Evolutionary conservation across 2,113 vertebrate genomes (phyloP), one percentile per base, ranked within the genome.

Genomic region (Pterocles orientalis): DNA sequence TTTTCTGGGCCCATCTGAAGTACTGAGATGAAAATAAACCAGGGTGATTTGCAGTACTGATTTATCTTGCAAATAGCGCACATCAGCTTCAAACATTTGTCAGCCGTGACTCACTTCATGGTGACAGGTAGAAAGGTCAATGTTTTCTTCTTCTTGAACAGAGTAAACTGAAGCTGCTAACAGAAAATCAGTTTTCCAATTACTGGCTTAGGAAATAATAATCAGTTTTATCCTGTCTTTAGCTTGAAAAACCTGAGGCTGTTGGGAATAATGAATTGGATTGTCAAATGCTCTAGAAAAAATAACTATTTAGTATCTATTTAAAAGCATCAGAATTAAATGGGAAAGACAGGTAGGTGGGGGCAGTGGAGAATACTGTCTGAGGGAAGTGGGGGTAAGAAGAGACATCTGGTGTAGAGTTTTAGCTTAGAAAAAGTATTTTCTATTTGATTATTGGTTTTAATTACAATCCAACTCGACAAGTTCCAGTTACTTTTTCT

Each of bases 71-170:
- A 91, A 90, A 91, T 86, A 57, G 57, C 3, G n/a, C 71, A 17
- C 92, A 83, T 48, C 80, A 64, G 86, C 76, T 60, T 36, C 69
- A 54, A 80, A 81, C 66, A 41, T 79, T 54, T 71, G 57, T 76
- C 94, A 91, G 73, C 82, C 4, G 3, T 88, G 90, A 93, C 43
- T 88, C 96, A 88, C 82, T 36, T 47, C 33, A 34, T 14, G 17
- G 75, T 88, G 90, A 23, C 86, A 83, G 77, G 31, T 53, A 80
- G 86, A 88, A 97, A 96, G 90, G 80, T 93, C 94, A 29, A 73
- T 81, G 86, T 66, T 93, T 80, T 88, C 90, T 47, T 91, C 73
- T 57, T 61, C 51, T 53, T 41, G 62, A 92, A 18, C 41, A 31
- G 21, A 77, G 56, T 47, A 86, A 86, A 86, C 82, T 33, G 20